A percentile compares a stretch with the other conserved stretches of the same genome.
phyloP scores from a whole-genome alignment of 2,113 vertebrate genomes.

The Tursiops truncatus region DNA sequence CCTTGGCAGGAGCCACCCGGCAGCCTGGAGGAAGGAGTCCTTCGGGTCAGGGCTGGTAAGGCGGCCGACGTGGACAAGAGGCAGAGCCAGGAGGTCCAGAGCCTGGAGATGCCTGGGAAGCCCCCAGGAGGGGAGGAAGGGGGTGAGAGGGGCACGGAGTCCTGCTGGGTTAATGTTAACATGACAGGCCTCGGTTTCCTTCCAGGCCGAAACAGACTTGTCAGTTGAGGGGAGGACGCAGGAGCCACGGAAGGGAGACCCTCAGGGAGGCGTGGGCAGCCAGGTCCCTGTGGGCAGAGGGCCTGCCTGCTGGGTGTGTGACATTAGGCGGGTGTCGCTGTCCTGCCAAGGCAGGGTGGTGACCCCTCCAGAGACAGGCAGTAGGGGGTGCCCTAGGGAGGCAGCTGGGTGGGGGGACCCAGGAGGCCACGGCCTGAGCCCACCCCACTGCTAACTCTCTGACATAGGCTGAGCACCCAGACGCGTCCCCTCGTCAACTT shows the following conservation, averaged over 20 bases:
- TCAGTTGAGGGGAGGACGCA: not conserved
- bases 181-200: not conserved
- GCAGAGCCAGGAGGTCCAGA: not conserved
- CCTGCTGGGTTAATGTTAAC: accelerated
- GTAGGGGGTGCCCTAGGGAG: accelerated
- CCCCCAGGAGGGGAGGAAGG: not conserved
- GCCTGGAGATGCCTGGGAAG: not conserved
- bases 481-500: accelerated
- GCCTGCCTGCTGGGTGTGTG: not conserved
- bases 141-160: too few species aligned
- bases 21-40: not conserved
- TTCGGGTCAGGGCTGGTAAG: not conserved
- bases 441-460: too few species aligned
- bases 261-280: not conserved
- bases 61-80: accelerated
- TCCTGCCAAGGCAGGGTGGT: not conserved
- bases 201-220: not conserved
- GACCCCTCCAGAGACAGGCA: not conserved
- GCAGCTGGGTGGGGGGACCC: too few species aligned
- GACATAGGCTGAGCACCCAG: accelerated
- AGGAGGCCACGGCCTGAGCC: not conserved
- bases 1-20: too few species aligned
- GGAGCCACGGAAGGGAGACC: not conserved
- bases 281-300: not conserved
- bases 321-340: not conserved